Evolutionary conservation across 2,888 invertebrate species (phyloP).

Genomic region (Notocelia uddmanniana): DNA sequence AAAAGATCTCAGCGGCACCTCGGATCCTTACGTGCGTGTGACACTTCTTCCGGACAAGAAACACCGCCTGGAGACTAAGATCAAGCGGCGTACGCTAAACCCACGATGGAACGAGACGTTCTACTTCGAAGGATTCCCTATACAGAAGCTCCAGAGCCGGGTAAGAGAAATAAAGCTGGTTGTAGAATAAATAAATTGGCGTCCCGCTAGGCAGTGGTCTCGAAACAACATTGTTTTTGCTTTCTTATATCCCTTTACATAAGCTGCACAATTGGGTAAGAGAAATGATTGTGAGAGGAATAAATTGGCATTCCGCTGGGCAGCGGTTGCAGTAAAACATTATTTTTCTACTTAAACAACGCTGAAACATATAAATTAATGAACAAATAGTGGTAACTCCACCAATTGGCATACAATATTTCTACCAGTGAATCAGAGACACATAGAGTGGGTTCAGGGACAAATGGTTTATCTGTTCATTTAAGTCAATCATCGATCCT

Average conservation of each 20-base stretch:
- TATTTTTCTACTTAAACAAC: too few relatives aligned
- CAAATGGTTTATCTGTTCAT: too few relatives aligned
- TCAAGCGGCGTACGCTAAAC: slow-evolving; percentile 95
- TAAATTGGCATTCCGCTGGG: too few relatives aligned
- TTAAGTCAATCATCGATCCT: too few relatives aligned
- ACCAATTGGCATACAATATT: too few relatives aligned
- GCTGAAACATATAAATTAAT: too few relatives aligned
- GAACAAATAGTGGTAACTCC: too few relatives aligned
- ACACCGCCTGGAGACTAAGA: slow-evolving; percentile 96
- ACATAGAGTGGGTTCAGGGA: too few relatives aligned
- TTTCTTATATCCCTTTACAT: background rate
- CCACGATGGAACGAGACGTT: slow-evolving; percentile 98
- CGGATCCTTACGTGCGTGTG: slow-evolving; percentile 96
- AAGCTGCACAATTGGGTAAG: too few relatives aligned
- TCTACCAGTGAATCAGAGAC: too few relatives aligned
- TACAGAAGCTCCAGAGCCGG: slow-evolving; percentile 96
- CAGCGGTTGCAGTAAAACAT: too few relatives aligned
- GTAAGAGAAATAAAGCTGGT: slow-evolving; percentile 66
- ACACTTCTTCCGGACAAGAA: slow-evolving; percentile 96
- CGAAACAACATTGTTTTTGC: background rate
- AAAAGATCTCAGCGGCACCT: slow-evolving; percentile 96
- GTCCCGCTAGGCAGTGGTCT: slow-evolving; percentile 1
- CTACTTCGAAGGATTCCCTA: slow-evolving; percentile 97
- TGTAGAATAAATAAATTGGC: background rate
- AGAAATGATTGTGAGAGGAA: too few relatives aligned